Evolutionary conservation across 2,888 invertebrate species (phyloP), one percentile per base, ranked within the genome.

Genomic region (Cerastis leucographa): DNA sequence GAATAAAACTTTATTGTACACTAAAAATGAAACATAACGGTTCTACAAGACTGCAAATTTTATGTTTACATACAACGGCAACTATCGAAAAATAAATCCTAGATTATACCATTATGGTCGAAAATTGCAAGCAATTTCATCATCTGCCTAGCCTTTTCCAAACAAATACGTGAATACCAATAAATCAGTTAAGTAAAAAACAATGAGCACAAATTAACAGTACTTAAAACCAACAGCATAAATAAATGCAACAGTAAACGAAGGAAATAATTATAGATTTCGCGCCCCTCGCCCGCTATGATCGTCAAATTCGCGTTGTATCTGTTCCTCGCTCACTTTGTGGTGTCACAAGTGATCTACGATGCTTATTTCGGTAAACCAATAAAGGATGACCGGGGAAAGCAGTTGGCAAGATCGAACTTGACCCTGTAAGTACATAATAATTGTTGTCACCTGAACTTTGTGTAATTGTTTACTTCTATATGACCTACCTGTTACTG

Each of bases 301-400:
- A 42, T 82, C 80, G 56, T 69, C 56, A 81, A 81, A 69, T 71
- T 68, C n/a, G 29, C 62, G n/a, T 71, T 68, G 29, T 71, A 71
- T 71, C 51, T 81, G 5, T 22, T 76, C 2, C n/a, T 81, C 12
- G 44, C 19, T 9, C 64, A 81, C 51, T 71, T 71, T 35, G 80
- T 82, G 59, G 83, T 76, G 29, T 80, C 77, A 46, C 83, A 80
- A 80, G 83, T 81, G 56, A 59, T 80, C 14, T 81, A 81, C 59
- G 85, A 84, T 71, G 85, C 81, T 61, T 81, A 71, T 62, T 81
- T 80, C 25, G 84, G 80, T 22, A 84, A 84, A 74, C 84, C 80
- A 56, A 67, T 81, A 42, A 81, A 61, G 5, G 46, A 85, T 46
- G 73, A 74, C 5, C 12, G 82, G 8, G 46, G 61, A 14, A 82